Evolutionary conservation across 2,113 vertebrate genomes (phyloP).

Genomic region (Sprattus sprattus): DNA sequence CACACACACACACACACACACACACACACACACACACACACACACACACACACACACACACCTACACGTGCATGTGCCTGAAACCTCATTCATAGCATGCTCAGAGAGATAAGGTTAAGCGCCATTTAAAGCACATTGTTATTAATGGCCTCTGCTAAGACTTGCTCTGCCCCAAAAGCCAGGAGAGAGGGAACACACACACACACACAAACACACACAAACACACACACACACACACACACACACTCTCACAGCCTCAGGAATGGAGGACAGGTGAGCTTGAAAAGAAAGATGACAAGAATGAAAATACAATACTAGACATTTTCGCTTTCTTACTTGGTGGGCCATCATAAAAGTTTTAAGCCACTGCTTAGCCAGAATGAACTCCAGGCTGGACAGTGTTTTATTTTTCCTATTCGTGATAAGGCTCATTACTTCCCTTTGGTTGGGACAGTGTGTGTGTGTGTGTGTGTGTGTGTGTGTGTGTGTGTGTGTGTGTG

Average conservation of each 20-base stretch:
- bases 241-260: background rate
- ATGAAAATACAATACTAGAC: background rate
- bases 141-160: slow-evolving; percentile 66
- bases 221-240: background rate
- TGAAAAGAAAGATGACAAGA: background rate
- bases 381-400: slow-evolving; percentile 2
- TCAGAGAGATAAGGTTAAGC: slow-evolving; percentile 66
- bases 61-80: slow-evolving; percentile 51
- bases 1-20: background rate
- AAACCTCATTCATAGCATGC: slow-evolving; percentile 34
- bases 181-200: background rate
- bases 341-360: background rate
- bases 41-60: slow-evolving; percentile 11
- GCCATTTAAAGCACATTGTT: slow-evolving; percentile 71
- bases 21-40: slow-evolving; percentile 16
- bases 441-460: background rate
- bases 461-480: background rate
- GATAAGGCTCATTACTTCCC: slow-evolving; percentile 12
- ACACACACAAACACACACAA: slow-evolving; percentile 6
- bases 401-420: background rate
- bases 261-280: background rate
- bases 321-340: background rate
- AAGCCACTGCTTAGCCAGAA: background rate
- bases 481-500: background rate
- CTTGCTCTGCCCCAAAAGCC: slow-evolving; percentile 15